Evolutionary conservation across 2,888 invertebrate species (phyloP).

Genomic region (Listrodromus nycthemerus): DNA sequence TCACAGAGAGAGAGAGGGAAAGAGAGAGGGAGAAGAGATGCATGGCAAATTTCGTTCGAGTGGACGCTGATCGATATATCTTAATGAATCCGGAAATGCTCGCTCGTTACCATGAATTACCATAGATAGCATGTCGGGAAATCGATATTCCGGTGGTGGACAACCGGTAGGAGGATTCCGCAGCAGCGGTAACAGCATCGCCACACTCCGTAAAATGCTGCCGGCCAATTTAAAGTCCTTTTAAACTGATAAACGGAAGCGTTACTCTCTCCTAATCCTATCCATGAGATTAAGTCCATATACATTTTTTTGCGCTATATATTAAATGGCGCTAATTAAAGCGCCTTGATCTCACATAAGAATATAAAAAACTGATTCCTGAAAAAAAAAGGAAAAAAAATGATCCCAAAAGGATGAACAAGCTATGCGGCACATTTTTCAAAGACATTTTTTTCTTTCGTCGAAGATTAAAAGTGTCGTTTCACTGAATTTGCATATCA

Average conservation of each 20-base stretch:
- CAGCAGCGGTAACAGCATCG: slow-evolving; percentile 28
- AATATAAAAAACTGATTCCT: not conserved
- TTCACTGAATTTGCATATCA: slow-evolving; percentile 4
- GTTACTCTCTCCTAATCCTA: slow-evolving; percentile 11
- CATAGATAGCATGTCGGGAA: slow-evolving; percentile 60
- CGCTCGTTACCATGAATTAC: slow-evolving; percentile 63
- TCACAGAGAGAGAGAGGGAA: no score
- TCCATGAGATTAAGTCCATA: slow-evolving; percentile 14
- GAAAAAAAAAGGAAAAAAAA: not conserved
- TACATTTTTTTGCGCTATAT: not conserved
- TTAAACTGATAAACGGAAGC: slow-evolving; percentile 47
- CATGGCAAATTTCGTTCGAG: slow-evolving; percentile 25
- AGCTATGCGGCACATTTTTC: not conserved
- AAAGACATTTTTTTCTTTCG: not conserved
- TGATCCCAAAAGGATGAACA: not conserved
- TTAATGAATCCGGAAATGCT: slow-evolving; percentile 60
- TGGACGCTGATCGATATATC: slow-evolving; percentile 46
- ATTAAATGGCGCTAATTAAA: not conserved
- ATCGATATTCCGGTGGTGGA: slow-evolving; percentile 59
- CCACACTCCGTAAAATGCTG: slow-evolving; percentile 38
- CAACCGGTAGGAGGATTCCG: slow-evolving; percentile 41
- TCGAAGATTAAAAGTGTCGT: not conserved
- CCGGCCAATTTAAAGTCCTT: slow-evolving; percentile 44
- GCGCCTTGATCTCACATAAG: not conserved
- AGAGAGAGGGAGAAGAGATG: not conserved